These are phyloP conservation scores for Xestia xanthographa DNA, from an alignment of 2,888 invertebrate species.

Conservation along the genomic window DNA sequence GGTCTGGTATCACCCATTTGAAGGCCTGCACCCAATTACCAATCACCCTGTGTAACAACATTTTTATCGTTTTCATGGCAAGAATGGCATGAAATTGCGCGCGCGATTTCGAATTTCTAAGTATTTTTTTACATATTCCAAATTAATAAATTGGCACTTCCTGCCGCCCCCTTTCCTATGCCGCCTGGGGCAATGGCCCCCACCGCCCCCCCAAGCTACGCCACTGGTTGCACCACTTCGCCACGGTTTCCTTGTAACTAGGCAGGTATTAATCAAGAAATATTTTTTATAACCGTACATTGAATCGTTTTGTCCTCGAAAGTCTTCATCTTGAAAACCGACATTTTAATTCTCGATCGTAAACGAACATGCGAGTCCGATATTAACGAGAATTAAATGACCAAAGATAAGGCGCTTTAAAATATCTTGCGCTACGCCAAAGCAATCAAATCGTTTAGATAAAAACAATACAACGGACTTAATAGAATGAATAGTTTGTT, in stretches of 20 bases:
- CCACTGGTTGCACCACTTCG: too few species aligned
- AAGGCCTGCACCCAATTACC: too few species aligned
- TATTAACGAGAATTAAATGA: constrained; percentile 54
- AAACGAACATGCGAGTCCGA: constrained; percentile 45
- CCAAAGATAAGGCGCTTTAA: constrained; percentile 53
- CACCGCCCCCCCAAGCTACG: too few species aligned
- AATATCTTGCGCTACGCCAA: constrained; percentile 45
- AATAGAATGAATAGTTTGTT: constrained; percentile 38
- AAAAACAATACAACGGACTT: constrained; percentile 39
- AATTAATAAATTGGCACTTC: too few species aligned
- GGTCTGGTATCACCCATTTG: too few species aligned
- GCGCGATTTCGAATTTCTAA: too few species aligned
- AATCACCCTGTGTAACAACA: too few species aligned
- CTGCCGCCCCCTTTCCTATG: too few species aligned
- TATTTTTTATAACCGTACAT: background rate
- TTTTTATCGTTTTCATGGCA: too few species aligned
- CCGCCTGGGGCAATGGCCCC: too few species aligned
- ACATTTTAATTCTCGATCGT: constrained; percentile 7
- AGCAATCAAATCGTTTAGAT: constrained; percentile 52
- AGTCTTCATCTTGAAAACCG: background rate
- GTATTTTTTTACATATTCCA: too few species aligned
- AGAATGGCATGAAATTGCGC: too few species aligned
- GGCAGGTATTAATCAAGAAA: background rate
- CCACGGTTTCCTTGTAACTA: background rate
- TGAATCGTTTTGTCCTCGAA: background rate